Percentiles rank a stretch among this genome's conserved stretches.
phyloP scores from a whole-genome alignment of 2,888 invertebrate genomes.

The Pomacea canaliculata region DNA sequence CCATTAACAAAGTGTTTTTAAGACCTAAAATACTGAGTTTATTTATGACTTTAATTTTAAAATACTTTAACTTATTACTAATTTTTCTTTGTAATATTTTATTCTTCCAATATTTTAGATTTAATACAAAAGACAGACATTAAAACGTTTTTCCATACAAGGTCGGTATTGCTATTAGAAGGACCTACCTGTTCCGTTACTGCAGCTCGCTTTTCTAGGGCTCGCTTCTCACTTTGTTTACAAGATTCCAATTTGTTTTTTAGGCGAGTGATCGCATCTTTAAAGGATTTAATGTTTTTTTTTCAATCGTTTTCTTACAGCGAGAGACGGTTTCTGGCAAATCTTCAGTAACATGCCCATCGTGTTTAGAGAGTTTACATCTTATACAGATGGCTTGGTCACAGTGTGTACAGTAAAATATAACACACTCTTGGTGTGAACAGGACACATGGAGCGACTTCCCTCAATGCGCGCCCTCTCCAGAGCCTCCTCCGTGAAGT shows the following conservation, averaged over 20 bases:
- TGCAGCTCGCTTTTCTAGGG: not conserved
- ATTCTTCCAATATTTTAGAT: too few relatives aligned
- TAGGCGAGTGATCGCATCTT: not conserved
- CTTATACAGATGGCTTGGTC: constrained; percentile 9
- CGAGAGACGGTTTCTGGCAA: too few relatives aligned
- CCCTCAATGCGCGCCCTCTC: not conserved
- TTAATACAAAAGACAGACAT: too few relatives aligned
- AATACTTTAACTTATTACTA: too few relatives aligned
- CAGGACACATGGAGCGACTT: not conserved
- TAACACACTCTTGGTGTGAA: not conserved
- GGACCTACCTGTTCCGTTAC: not conserved
- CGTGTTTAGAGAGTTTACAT: constrained; percentile 15
- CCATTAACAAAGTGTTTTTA: too few relatives aligned
- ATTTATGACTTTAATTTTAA: too few relatives aligned
- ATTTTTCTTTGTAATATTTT: too few relatives aligned
- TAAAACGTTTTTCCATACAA: too few relatives aligned
- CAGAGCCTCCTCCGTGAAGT: constrained; percentile 17
- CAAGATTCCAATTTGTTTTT: not conserved
- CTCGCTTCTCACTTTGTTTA: not conserved
- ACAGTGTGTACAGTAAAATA: not conserved
- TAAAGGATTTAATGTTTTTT: not conserved
- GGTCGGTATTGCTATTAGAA: too few relatives aligned
- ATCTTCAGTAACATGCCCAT: not conserved
- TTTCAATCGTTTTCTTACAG: not conserved
- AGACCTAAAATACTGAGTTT: too few relatives aligned